Base-by-base conservation (phyloP, 2,888 invertebrate genomes). In the Leucophora obtusa region DNA sequence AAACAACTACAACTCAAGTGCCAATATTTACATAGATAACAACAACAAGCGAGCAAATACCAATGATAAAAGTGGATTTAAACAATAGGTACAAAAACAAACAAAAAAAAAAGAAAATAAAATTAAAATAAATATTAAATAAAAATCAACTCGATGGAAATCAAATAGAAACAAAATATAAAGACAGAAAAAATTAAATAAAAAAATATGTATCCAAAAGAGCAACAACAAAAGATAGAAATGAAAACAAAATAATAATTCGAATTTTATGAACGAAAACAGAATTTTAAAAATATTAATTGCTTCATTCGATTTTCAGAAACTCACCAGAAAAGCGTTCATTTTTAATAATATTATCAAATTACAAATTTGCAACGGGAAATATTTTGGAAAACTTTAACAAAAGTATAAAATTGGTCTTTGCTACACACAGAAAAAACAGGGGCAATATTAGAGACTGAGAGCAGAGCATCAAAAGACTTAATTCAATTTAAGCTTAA, bases 31-130 rank as follows among this genome's bases (percentile, higher is more conserved):
- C 62, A 63, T 47, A 18, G 21, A 59, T 18, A 62, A 35, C 18
- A 58, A 54, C 43, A 58, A 59, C 50, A 38, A 63, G 62, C 50
- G 21, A 63, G 66, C 18, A 56, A 51, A 51, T 53, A 21, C 17
- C 18, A 59, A 50, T 51, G 73, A 58, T 51, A 79, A 70, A 79
- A 70, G 28, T 58, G 38, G 51, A 56, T 47, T 71, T 38, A 71
- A 58, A 68, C 51, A 71, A 79, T 75, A 71, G 56, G 54, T 51
- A 76, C 28, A 17, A 54, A 71, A 59, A 59, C n/a, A 56, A n/a
- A n/a, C n/a, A n/a, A 43, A 18, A 1, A 0, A 24, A 33, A 71
- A 38, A 53, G 35, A 72, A 59, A 24, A 71, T 59, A 3, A 59
- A 69, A 76, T 60, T 43, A 63, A 11, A 69, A 56, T 50, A 63